Percentiles rank a stretch among this genome's conserved stretches.
Evolutionary conservation across 2,888 invertebrate species (phyloP).

Genomic region (Caenorhabditis japonica): DNA sequence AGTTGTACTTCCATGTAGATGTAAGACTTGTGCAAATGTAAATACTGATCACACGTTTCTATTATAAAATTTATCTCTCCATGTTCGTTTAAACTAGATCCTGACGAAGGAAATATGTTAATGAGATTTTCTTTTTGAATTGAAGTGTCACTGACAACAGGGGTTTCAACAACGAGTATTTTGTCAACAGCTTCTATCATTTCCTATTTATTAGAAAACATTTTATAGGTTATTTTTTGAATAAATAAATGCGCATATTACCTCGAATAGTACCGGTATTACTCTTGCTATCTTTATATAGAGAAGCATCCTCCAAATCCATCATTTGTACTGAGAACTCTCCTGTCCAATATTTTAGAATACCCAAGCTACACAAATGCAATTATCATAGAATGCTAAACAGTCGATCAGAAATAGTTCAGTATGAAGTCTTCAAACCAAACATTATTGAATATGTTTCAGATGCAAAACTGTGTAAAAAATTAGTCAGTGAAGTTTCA

Average conservation of each 20-base stretch:
- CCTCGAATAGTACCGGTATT: no score
- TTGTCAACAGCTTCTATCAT: slow-evolving; percentile 35
- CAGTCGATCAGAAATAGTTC: slow-evolving; percentile 43
- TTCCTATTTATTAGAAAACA: slow-evolving; percentile 41
- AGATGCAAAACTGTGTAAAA: slow-evolving; percentile 55
- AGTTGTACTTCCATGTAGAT: slow-evolving; percentile 54
- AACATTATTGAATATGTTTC: slow-evolving; percentile 45
- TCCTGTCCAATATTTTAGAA: slow-evolving; percentile 53
- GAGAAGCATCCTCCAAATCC: no score
- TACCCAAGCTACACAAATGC: slow-evolving; percentile 49
- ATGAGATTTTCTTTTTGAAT: slow-evolving; percentile 42
- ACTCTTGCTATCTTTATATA: no score
- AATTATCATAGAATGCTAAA: no score
- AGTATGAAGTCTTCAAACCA: slow-evolving; percentile 57
- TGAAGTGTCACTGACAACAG: slow-evolving; percentile 16
- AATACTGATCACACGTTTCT: slow-evolving; percentile 49
- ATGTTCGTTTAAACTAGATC: slow-evolving; percentile 32
- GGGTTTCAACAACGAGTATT: slow-evolving; percentile 30
- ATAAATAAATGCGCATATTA: no score
- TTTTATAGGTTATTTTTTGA: slow-evolving; percentile 7
- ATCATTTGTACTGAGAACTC: slow-evolving; percentile 37
- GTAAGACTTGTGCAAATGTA: slow-evolving; percentile 29
- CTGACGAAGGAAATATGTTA: slow-evolving; percentile 22
- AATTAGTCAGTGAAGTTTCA: no score
- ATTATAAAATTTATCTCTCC: slow-evolving; percentile 47